A percentile compares a stretch with the other conserved stretches of the same genome.
Conservation (phyloP, 2,113 vertebrate species). For the Pyxicephalus adspersus region DNA sequence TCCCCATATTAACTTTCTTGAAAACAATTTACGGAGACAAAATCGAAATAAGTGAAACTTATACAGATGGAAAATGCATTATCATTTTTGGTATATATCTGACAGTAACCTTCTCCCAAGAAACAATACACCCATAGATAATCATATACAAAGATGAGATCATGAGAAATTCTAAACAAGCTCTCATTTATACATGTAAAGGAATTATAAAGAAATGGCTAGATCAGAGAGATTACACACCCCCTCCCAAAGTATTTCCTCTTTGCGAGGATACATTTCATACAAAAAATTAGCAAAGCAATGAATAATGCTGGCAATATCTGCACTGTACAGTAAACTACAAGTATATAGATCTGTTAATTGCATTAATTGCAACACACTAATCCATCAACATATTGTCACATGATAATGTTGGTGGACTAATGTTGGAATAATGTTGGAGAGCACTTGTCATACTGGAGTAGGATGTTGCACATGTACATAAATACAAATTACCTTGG, state of each 20-base stretch:
- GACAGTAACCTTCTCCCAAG: not conserved
- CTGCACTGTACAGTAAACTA: too few species aligned
- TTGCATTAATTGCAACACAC: too few species aligned
- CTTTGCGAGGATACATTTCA: not conserved
- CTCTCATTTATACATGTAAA: slow-evolving; percentile 1
- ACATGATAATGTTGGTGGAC: too few species aligned
- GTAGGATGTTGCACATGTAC: too few species aligned
- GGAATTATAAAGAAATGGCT: slow-evolving; percentile 12
- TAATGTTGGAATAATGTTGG: too few species aligned
- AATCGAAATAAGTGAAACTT: not conserved
- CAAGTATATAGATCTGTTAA: too few species aligned
- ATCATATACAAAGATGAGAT: slow-evolving; percentile 29
- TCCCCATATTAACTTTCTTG: too few species aligned
- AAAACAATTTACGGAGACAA: too few species aligned
- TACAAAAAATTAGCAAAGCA: not conserved
- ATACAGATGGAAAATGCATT: not conserved
- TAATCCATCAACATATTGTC: too few species aligned
- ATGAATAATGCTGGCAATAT: too few species aligned
- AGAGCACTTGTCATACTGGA: too few species aligned
- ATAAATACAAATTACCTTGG: too few species aligned
- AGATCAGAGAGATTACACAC: slow-evolving; percentile 31
- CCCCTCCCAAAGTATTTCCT: slow-evolving; percentile 9
- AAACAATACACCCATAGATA: slow-evolving; percentile 37
- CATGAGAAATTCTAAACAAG: slow-evolving; percentile 28
- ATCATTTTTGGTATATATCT: not conserved